Conservation (phyloP, 2,797 vertebrate genomes). For the Lagorchestes hirsutus region DNA sequence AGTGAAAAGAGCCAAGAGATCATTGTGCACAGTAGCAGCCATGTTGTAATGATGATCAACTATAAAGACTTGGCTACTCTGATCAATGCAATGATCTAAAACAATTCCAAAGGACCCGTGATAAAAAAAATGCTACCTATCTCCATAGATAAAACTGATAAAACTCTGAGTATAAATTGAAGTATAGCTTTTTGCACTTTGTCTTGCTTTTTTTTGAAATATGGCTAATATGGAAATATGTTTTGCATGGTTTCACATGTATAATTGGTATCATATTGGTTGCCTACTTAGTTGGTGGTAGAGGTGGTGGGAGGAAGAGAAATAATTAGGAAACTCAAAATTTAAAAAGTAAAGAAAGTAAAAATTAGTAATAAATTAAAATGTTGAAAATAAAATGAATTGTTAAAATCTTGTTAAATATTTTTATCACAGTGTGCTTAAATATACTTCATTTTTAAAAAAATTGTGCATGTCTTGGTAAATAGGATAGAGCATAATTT, state of each 20-base stretch:
- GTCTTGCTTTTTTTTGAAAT: no score
- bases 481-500: background rate
- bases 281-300: background rate
- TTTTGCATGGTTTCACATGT: no score
- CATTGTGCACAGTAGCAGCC: background rate
- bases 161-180: no score
- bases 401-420: background rate
- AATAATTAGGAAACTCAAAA: background rate
- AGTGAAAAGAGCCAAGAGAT: background rate
- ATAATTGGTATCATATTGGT: no score
- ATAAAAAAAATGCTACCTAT: background rate
- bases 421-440: background rate
- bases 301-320: background rate
- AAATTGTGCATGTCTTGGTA: background rate
- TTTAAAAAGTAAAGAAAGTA: background rate
- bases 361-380: background rate
- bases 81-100: background rate
- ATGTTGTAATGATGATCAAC: background rate
- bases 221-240: no score
- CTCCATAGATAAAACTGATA: no score
- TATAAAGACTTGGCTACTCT: no score
- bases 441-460: background rate
- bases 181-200: no score
- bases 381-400: background rate
- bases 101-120: background rate